These are phyloP conservation scores for Drosophila pachea DNA, from an alignment of 1,140 invertebrate species.

Conservation along the genomic window DNA sequence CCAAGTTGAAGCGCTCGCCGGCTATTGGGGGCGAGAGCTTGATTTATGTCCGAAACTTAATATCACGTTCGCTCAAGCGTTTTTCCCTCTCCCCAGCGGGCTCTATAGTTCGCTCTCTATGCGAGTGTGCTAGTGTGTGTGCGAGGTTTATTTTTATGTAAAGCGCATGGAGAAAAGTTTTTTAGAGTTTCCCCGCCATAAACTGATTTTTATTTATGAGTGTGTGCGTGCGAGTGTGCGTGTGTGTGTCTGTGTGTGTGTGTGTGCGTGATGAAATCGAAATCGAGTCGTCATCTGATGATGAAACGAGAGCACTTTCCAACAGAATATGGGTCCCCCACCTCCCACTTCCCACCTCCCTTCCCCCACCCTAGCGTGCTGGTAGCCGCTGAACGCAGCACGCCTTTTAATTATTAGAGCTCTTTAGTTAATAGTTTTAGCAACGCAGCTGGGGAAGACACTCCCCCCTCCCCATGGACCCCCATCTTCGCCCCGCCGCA, in stretches of 20 bases:
- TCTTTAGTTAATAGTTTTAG: slow-evolving; percentile 76
- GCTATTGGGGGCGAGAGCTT: slow-evolving; percentile 65
- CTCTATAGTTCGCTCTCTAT: slow-evolving; percentile 17
- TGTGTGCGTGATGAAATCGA: slow-evolving; percentile 44
- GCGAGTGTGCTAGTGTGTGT: slow-evolving; percentile 27
- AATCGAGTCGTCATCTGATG: slow-evolving; percentile 70
- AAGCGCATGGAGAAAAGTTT: slow-evolving; percentile 75
- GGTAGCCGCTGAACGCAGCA: slow-evolving; percentile 48
- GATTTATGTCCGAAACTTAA: slow-evolving; percentile 74
- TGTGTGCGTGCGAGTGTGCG: slow-evolving; percentile 43
- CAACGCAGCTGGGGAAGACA: slow-evolving; percentile 60
- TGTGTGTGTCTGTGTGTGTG: slow-evolving; percentile 55
- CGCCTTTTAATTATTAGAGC: slow-evolving; percentile 74
- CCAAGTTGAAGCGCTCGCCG: slow-evolving; percentile 28
- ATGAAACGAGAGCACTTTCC: slow-evolving; percentile 67
- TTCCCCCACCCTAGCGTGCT: slow-evolving; percentile 26
- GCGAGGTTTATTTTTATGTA: slow-evolving; percentile 73
- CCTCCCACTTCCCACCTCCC: too few relatives aligned
- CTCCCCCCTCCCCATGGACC: neutral
- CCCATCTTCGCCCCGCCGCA: slow-evolving; percentile 3
- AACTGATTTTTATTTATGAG: slow-evolving; percentile 75
- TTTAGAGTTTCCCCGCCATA: slow-evolving; percentile 72
- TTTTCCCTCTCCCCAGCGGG: slow-evolving; percentile 35
- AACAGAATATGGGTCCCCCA: slow-evolving; percentile 1
- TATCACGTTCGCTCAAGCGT: slow-evolving; percentile 71